Percentiles rank a stretch among this genome's conserved stretches.
These are phyloP conservation scores for Danio albolineatus DNA, from an alignment of 2,797 vertebrate genomes.

Conservation along the genomic window DNA sequence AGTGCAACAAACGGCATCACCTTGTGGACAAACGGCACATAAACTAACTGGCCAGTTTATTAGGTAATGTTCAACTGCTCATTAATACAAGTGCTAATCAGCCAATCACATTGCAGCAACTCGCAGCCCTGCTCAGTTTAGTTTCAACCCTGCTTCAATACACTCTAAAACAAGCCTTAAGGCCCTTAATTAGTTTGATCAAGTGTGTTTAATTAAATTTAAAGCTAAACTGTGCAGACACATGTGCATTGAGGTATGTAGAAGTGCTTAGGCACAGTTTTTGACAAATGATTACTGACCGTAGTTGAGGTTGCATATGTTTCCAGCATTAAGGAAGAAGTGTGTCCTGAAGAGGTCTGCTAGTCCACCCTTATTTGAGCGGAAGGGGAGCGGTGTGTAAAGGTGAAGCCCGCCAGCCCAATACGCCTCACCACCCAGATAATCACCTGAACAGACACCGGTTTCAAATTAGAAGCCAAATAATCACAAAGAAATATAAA, in stretches of 20 bases:
- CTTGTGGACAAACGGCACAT: not conserved
- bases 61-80: too few relatives aligned
- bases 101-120: too few relatives aligned
- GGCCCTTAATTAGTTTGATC: too few relatives aligned
- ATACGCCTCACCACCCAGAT: slow-evolving; percentile 87
- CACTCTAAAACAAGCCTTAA: too few relatives aligned
- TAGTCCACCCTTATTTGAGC: slow-evolving; percentile 83
- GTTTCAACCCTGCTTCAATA: too few relatives aligned
- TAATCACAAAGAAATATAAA: not conserved
- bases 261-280: not conserved
- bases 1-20: not conserved
- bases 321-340: slow-evolving; percentile 91
- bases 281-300: slow-evolving; percentile 70
- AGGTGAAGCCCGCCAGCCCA: slow-evolving; percentile 88
- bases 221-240: too few relatives aligned
- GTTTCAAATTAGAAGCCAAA: not conserved
- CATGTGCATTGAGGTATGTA: too few relatives aligned
- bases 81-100: too few relatives aligned
- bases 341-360: slow-evolving; percentile 90
- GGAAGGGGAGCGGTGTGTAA: slow-evolving; percentile 88
- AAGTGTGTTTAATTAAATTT: too few relatives aligned
- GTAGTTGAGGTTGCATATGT: slow-evolving; percentile 90
- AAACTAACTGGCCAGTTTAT: too few relatives aligned
- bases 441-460: slow-evolving; percentile 80
- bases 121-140: too few relatives aligned